A percentile compares a stretch with the other conserved stretches of the same genome.
Conservation (phyloP, 2,888 invertebrate genomes). For the Sinelater perroti region DNA sequence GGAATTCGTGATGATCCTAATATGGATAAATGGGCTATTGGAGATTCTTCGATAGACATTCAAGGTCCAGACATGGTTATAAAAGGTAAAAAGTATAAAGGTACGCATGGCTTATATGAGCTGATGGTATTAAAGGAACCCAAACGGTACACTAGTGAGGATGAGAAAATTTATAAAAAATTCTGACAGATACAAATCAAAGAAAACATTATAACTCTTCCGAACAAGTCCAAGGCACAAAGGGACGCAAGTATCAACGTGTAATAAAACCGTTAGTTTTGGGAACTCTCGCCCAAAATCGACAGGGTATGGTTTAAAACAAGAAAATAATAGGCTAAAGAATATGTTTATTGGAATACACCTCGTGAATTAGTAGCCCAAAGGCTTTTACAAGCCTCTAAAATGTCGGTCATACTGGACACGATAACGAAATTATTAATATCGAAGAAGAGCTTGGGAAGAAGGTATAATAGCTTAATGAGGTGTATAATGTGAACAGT, state of each 20-base stretch:
- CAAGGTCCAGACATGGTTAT: background rate
- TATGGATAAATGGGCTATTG: background rate
- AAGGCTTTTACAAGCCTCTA: background rate
- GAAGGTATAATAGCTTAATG: background rate
- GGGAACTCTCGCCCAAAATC: too few species aligned
- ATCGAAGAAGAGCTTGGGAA: constrained; percentile 6
- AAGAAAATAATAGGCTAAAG: background rate
- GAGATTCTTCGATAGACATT: background rate
- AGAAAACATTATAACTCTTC: background rate
- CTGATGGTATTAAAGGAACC: constrained; percentile 10
- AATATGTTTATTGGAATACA: constrained; percentile 2
- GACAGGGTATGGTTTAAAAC: too few species aligned
- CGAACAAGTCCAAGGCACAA: background rate
- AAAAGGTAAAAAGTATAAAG: background rate
- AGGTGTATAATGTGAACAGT: too few species aligned
- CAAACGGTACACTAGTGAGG: background rate
- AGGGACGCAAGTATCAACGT: background rate
- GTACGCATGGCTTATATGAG: constrained; percentile 8
- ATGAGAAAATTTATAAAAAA: constrained; percentile 8
- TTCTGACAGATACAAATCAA: constrained; percentile 9
- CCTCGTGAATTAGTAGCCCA: background rate
- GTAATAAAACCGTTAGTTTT: too few species aligned
- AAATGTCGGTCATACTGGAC: constrained; percentile 1
- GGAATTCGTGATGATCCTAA: too few species aligned
- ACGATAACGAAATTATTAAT: constrained; percentile 10